Evolutionary conservation across 2,888 invertebrate species (phyloP), one percentile per base, ranked within the genome.

Genomic region (Strigamia maritima): DNA sequence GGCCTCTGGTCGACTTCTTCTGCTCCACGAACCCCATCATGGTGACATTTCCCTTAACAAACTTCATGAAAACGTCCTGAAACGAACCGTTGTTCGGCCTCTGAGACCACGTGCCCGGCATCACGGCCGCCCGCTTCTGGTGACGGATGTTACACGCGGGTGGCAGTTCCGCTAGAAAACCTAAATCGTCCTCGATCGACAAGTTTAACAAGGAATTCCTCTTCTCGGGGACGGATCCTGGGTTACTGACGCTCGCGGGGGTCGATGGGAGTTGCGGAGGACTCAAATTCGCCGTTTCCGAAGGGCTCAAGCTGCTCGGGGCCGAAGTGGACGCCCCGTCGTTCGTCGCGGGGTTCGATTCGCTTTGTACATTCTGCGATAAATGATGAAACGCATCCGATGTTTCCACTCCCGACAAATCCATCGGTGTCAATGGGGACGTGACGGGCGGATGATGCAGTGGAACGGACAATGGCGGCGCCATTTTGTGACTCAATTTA

Each of bases 81-180:
- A 80, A 80, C 26, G 77, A 76, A 12, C 78, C 65, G 14, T 38
- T 54, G 12, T 28, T 70, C 16, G 54, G 75, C 0, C 31, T 19
- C 49, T 78, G 79, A 12, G 26, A 14, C 19, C 26, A 22, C n/a
- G 31, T 60, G 24, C 16, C 14, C 1, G 76, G 10, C 2, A n/a
- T 16, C 26, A 26, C 22, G 2, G 19, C 12, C 75, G 19, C 14
- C 31, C 77, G 76, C 31, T 49, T 65, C 31, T 79, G 76, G 14
- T 31, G 31, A n/a, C 77, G 28, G 14, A 79, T 78, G 22, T 80
- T 80, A 19, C 80, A 79, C 16, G 49, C 80, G 10, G 80, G 80
- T 19, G 80, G 80, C 31, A 80, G 75, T 40, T 80, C 80, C 24
- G 80, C 80, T 28, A 80, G 65, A 76, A 80, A 80, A 19, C 80